Evolutionary conservation across 2,113 vertebrate species (phyloP), one percentile per base, ranked within the genome.

Genomic region (Rhinolophus sinicus): DNA sequence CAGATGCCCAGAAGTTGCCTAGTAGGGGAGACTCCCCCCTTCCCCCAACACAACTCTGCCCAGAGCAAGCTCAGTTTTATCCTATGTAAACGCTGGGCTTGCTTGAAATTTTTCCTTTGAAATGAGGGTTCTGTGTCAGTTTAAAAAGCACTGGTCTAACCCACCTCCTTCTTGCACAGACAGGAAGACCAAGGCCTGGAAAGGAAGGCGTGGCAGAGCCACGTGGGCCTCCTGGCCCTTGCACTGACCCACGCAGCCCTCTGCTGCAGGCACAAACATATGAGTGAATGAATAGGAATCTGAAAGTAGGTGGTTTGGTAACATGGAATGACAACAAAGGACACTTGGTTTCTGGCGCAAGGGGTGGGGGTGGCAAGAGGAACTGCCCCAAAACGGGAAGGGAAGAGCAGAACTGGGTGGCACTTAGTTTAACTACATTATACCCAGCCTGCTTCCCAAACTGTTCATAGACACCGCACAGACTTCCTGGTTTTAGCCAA

Each of bases 231-330:
- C 44, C 84, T 21, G 82, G 88, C 75, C 50, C 54, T 50, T 47
- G 65, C 5, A 1, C 26, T 1, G 52, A 67, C 47, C 47, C 22
- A 4, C n/a, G 40, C 52, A 54, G 78, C 44, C 70, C 60, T 89
- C 75, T 54, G 47, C 40, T 28, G 60, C 70, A 77, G 93, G 88
- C 26, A 15, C 28, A 56, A 62, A 64, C 85, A 35, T 7, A 28
- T 13, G 82, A 72, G 33, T 4, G 28, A 56, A n/a, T 6, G 82
- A 84, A n/a, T 2, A 84, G 72, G 88, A 54, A 85, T 78, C 84
- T 73, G 93, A 87, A 72, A 88, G 90, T 35, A 7, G 86, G 84
- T 87, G 94, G 90, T 97, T 90, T 86, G 88, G 60, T 60, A 56
- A 84, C 54, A 28, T 1, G 56, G 35, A 22, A 38, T 83, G 75